Conservation (phyloP, 2,113 vertebrate species). For the Anolis sagrei region DNA sequence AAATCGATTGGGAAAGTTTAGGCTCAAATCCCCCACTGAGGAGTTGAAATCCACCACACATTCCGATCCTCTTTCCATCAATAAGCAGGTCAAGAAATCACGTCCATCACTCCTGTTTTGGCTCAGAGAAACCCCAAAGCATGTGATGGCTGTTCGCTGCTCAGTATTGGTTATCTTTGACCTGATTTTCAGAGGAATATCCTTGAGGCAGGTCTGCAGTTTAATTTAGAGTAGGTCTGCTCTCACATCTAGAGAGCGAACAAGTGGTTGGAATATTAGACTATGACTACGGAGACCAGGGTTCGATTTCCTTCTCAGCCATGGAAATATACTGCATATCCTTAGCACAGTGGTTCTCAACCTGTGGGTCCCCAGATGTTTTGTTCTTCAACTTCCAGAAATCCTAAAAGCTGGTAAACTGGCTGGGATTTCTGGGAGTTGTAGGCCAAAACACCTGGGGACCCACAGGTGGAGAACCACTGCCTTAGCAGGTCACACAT, state of each 20-base stretch:
- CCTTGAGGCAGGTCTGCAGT: neutral
- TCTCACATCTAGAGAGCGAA: neutral
- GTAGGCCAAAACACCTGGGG: too few species aligned
- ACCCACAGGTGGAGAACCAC: too few species aligned
- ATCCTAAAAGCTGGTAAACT: too few species aligned
- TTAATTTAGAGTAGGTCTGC: neutral
- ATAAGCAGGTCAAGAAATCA: rapidly evolving
- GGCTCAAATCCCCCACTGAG: conserved; percentile 51
- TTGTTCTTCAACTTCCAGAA: too few species aligned
- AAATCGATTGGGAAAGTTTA: conserved; percentile 41
- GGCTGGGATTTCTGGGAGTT: too few species aligned
- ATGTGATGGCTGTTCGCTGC: rapidly evolving
- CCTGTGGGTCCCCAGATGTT: too few species aligned
- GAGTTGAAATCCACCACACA: rapidly evolving
- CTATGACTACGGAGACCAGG: too few species aligned
- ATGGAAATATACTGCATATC: too few species aligned
- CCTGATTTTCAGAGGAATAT: neutral
- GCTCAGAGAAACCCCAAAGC: neutral
- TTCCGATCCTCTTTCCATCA: neutral
- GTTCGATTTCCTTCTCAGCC: too few species aligned
- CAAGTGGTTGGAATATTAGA: too few species aligned
- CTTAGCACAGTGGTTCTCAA: too few species aligned
- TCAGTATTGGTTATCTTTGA: neutral
- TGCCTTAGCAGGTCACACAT: too few species aligned
- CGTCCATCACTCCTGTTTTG: conserved; percentile 30